Base-by-base conservation (phyloP, 1,140 invertebrate genomes). In the Homarus americanus region DNA sequence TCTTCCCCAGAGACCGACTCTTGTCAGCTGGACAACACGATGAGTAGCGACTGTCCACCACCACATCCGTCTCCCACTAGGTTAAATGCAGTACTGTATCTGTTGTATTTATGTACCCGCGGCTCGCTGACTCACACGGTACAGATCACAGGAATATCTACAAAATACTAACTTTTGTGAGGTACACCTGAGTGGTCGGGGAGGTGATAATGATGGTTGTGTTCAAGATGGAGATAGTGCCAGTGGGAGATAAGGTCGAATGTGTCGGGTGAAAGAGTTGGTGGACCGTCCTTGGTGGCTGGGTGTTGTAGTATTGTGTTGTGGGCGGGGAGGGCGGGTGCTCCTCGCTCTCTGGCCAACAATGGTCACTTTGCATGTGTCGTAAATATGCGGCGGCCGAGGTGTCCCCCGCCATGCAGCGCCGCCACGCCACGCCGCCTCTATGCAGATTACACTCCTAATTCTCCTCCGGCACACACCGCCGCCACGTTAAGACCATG, bases 361-460 rank as follows among this genome's bases (percentile, higher is more conserved):
- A 79, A 79, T 79, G 76, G 76, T 79, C 76, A 44, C 76, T 79
- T 79, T 79, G 76, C 76, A 79, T 79, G 76, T 49, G 40, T 79
- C 76, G 76, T 79, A 79, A 79, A 79, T 44, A 79, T 49, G 76
- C 49, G 44, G 40, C n/a, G 40, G 40, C n/a, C 28, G n/a, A 79
- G 40, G 40, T 44, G 75, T 38, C 75, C 36, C 41, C 36, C 36
- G 41, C 58, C 58, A 63, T 63, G 12, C 44, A 49, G 58, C 58
- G 15, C n/a, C 5, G 17, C 63, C 63, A 17, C 5, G 17, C 63
- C n/a, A 9, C 0, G 20, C 4, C 5, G n/a, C 63, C n/a, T 69
- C n/a, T 69, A 69, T 69, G 63, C 63, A 69, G 63, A 69, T 69
- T 28, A 69, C 63, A 4, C 63, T 69, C 63, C 63, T 69, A 69